Evolutionary conservation across 2,113 vertebrate species (phyloP).

Genomic region (human (Homo sapiens)): GRCh38 chr2:174082001-174082500

Average conservation of each 20-base stretch:
- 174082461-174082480: slow-evolving; percentile 44
- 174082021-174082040: slow-evolving; percentile 95
- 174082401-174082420: slow-evolving; percentile 35
- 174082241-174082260: slow-evolving; percentile 85
- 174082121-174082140: slow-evolving; percentile 91
- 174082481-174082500: slow-evolving; percentile 9
- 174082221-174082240: slow-evolving; percentile 89
- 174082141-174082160: slow-evolving; percentile 93
- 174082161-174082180: slow-evolving; percentile 90
- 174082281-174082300: slow-evolving; percentile 77
- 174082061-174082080: slow-evolving; percentile 93
- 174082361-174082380: slow-evolving; percentile 65
- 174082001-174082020: slow-evolving; percentile 98
- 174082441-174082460: neutral
- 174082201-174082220: slow-evolving; percentile 89
- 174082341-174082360: slow-evolving; percentile 59
- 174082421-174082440: slow-evolving; percentile 22
- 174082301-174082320: slow-evolving; percentile 79
- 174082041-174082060: slow-evolving; percentile 99
- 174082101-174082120: slow-evolving; percentile 90
- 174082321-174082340: slow-evolving; percentile 76
- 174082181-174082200: slow-evolving; percentile 90
- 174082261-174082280: slow-evolving; percentile 82
- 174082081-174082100: slow-evolving; percentile 92
- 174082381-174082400: slow-evolving; percentile 40